Evolutionary conservation across 2,888 invertebrate genomes (phyloP), one percentile per base, ranked within the genome.

Genomic region (Troides aeacus): DNA sequence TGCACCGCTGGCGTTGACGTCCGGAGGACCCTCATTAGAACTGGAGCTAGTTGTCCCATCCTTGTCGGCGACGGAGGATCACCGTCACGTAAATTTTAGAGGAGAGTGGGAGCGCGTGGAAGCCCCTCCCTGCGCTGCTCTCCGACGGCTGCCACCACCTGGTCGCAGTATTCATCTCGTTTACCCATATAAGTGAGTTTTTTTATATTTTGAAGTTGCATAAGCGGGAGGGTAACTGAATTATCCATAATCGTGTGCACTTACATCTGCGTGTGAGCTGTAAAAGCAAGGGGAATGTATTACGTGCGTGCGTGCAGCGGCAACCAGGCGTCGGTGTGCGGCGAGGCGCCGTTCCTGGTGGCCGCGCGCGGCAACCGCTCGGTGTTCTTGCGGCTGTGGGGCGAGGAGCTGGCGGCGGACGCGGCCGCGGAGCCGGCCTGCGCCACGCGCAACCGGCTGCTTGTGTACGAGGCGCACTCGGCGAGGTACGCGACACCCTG

Each of bases 371-470:
- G 95, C 73, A 97, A 97, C 82, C 94, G 96, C 64, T 97, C 97
- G 58, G 93, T 97, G 69, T 97, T 96, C 83, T 91, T 97, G 70
- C 93, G 97, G 74, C 96, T 97, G 60, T 97, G 97, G 97, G 97
- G 97, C 62, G 95, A 95, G 75, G 95, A 96, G 79, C 83, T 97
- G 74, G 94, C 96, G 74, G 80, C 95, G 67, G 94, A 95, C 75
- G 87, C 94, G 23, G 94, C 95, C 2, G 87, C 94, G 8, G 86
- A 94, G 71, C 93, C 94, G 72, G 93, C 95, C 72, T 97, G 97
- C 82, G 95, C 95, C 68, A 97, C 97, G 21, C 88, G 94, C 76
- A 97, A 97, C 85, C 93, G 97, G 53, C 92, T 98, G 70, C 94
- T 97, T 74, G 94, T 97, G 60, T 97, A 97, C 86, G 95, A 97